Evolutionary conservation across 2,113 vertebrate species (phyloP), one percentile per base, ranked within the genome.

Genomic region (Corythornis madagascariensis): DNA sequence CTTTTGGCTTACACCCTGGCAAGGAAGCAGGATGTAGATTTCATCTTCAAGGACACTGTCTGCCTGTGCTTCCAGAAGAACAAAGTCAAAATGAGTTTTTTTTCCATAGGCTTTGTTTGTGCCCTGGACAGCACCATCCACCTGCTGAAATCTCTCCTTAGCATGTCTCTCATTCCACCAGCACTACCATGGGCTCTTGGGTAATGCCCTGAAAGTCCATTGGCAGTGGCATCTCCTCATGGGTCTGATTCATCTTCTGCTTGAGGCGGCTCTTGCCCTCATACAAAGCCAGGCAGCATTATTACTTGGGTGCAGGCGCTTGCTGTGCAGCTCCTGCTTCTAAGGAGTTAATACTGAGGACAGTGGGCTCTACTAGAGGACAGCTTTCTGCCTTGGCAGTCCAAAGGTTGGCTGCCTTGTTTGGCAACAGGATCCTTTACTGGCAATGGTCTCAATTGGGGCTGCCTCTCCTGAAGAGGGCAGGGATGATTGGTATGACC

Each of bases 51-150:
- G 66, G 97, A 98, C 61, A 97, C 98, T 20, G 98, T 98, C 8
- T 45, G 55, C 31, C 31, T 28, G 7, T 10, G 28, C 53, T 57
- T 57, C 70, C 16, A 5, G 29, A 66, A 66, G 26, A 64, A 64
- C 76, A 98, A 97, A 87, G 98, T 98, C 83, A 98, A 98, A 93
- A 98, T 98, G 98, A 98, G 94, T 78, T 98, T 98, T 38, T 38
- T 48, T 97, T 97, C 93, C 80, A 94, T 96, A 83, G 97, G 97
- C 69, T 98, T 98, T 66, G 18, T 71, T 90, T 98, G 53, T 97
- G 95, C 94, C 17, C 43, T 98, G 96, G 98, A 98, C 72, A 64
- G 61, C 38, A 42, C 26, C 12, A 96, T 95, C 17, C 77, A 42
- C 45, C 83, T 97, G 43, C 92, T 92, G 35, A 96, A 96, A 83